phyloP scores from a whole-genome alignment of 2,797 vertebrate genomes.

The Erithacus rubecula region DNA sequence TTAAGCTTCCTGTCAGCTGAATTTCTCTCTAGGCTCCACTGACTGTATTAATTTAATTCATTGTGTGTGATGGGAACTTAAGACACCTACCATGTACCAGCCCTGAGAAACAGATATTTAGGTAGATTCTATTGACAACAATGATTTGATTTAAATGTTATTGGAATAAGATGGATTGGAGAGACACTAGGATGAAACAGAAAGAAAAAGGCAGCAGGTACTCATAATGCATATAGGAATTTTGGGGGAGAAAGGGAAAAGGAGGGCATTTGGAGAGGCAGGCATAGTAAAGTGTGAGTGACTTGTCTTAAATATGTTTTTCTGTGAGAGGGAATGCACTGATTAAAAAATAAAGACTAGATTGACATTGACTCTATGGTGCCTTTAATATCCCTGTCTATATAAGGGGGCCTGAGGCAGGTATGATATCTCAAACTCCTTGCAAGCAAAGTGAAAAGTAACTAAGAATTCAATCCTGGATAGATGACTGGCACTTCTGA shows the following conservation, averaged over 20 bases:
- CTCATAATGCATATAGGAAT: not conserved
- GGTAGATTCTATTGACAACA: not conserved
- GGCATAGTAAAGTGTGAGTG: not conserved
- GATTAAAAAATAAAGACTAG: not conserved
- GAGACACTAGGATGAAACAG: not conserved
- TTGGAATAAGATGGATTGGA: not conserved
- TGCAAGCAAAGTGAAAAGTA: not conserved
- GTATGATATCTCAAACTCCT: not conserved
- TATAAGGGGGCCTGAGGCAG: not conserved
- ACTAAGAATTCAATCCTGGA: not conserved
- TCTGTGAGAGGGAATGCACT: not conserved
- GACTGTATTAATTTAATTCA: not conserved
- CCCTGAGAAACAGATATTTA: not conserved
- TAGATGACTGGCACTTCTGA: not conserved
- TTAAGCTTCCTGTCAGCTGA: not conserved
- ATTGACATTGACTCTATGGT: not conserved
- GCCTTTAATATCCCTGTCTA: not conserved
- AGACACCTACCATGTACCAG: not conserved
- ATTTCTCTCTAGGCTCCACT: slow-evolving; percentile 2
- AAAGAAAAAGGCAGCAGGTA: not conserved
- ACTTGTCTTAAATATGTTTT: not conserved
- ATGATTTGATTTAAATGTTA: not conserved
- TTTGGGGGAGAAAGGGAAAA: not conserved
- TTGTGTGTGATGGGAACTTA: not conserved
- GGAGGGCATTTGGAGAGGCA: not conserved